Conservation (phyloP, 2,113 vertebrate genomes). For the Alosa alosa region DNA sequence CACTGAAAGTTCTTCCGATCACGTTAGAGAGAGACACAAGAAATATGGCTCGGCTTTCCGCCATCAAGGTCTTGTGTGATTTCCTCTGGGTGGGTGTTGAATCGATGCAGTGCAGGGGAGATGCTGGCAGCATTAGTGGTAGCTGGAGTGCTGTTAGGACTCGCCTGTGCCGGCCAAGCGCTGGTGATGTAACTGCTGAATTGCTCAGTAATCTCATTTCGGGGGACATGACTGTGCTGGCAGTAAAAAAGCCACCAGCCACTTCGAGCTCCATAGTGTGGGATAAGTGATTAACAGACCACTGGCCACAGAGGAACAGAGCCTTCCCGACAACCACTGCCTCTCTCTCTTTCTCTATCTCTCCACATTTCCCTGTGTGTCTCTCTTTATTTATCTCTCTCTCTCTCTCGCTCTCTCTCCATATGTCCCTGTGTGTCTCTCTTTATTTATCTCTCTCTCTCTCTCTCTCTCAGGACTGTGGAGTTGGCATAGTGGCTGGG, state of each 20-base stretch:
- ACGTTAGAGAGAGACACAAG: background rate
- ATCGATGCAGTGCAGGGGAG: background rate
- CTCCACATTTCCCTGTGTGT: background rate
- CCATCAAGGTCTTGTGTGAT: background rate
- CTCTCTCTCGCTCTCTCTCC: background rate
- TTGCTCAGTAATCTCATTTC: background rate
- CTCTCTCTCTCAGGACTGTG: background rate
- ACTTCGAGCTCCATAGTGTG: background rate
- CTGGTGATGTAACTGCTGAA: background rate
- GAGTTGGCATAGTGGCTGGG: background rate
- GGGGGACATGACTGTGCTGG: background rate
- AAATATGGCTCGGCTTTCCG: background rate
- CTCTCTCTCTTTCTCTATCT: background rate
- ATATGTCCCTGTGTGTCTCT: conserved; percentile 23
- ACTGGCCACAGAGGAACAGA: background rate
- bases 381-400: background rate
- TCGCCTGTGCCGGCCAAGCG: background rate
- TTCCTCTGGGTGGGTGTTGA: background rate
- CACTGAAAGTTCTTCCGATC: background rate
- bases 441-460: conserved; percentile 38
- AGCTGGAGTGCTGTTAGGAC: background rate
- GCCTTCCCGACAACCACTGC: background rate
- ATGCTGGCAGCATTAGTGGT: background rate
- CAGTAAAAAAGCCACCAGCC: background rate
- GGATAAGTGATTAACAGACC: background rate